Conservation (phyloP, 1,140 invertebrate species). For the Aphaenogaster ashmeadi region DNA sequence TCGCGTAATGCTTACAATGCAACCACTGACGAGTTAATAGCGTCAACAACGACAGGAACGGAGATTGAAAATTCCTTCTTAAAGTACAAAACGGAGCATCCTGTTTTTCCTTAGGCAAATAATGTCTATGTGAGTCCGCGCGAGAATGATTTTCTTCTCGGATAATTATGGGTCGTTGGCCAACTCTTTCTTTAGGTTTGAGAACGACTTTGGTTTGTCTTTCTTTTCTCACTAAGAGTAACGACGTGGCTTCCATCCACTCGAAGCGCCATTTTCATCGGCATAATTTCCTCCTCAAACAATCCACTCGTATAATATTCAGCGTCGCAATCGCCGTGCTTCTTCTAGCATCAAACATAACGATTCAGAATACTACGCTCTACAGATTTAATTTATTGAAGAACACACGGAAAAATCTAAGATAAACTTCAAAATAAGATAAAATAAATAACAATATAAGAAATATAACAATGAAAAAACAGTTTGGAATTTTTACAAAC, state of each 20-base stretch:
- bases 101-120: slow-evolving; percentile 35
- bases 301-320: slow-evolving; percentile 58
- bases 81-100: slow-evolving; percentile 25
- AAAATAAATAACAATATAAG: not conserved
- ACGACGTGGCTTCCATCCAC: slow-evolving; percentile 29
- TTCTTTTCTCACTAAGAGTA: slow-evolving; percentile 39
- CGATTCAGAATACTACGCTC: not conserved
- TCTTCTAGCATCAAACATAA: not conserved
- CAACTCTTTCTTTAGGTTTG: slow-evolving; percentile 17
- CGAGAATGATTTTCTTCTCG: slow-evolving; percentile 31
- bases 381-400: not conserved
- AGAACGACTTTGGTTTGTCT: slow-evolving; percentile 52
- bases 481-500: not conserved
- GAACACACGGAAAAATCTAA: too few species aligned
- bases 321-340: slow-evolving; percentile 7
- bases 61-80: slow-evolving; percentile 41
- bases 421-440: not conserved
- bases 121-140: slow-evolving; percentile 26
- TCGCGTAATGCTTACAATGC: not conserved
- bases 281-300: slow-evolving; percentile 56
- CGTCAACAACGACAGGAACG: slow-evolving; percentile 21
- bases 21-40: slow-evolving; percentile 17
- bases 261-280: slow-evolving; percentile 30
- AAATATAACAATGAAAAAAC: not conserved
- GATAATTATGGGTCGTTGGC: slow-evolving; percentile 43